phyloP scores from a whole-genome alignment of 2,888 invertebrate genomes.

The Rhagophthalmus giganteus region DNA sequence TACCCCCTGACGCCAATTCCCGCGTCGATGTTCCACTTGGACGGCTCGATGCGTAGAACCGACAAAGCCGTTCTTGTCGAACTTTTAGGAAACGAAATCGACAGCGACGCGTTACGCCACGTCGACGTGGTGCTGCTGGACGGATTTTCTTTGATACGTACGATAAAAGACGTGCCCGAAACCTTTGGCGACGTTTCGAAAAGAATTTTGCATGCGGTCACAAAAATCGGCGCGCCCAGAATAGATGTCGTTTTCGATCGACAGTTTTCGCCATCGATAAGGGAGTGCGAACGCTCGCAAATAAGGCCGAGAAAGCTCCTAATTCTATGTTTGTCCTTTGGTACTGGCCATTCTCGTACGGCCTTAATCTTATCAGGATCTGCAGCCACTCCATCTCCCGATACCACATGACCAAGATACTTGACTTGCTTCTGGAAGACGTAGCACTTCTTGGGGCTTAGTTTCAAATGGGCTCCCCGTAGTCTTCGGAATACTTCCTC shows the following conservation, averaged over 20 bases:
- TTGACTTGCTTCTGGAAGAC: conserved; percentile 9
- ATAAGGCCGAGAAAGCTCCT: conserved; percentile 23
- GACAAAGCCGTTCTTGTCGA: background rate
- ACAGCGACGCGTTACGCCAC: background rate
- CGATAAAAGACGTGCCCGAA: background rate
- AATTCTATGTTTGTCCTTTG: conserved; percentile 8
- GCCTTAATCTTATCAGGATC: conserved; percentile 15
- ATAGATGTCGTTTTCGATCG: too few species aligned
- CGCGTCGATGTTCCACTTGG: background rate
- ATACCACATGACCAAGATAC: conserved; percentile 16
- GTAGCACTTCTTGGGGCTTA: conserved; percentile 29
- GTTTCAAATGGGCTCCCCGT: conserved; percentile 25
- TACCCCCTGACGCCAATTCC: background rate
- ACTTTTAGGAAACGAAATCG: background rate
- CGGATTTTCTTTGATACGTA: background rate
- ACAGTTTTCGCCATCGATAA: too few species aligned
- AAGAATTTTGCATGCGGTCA: too few species aligned
- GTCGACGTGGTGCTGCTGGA: background rate
- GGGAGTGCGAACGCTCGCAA: too few species aligned
- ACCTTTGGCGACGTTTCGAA: conserved; percentile 1
- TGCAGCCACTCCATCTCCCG: conserved; percentile 8
- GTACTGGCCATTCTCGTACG: conserved; percentile 17
- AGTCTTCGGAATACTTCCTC: conserved; percentile 28
- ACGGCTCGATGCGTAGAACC: background rate
- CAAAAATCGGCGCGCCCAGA: too few species aligned